Percentiles rank a stretch among this genome's conserved stretches.
These are phyloP conservation scores for Melanotaenia nigrans DNA, from an alignment of 2,797 vertebrate genomes.

Conservation along the genomic window DNA sequence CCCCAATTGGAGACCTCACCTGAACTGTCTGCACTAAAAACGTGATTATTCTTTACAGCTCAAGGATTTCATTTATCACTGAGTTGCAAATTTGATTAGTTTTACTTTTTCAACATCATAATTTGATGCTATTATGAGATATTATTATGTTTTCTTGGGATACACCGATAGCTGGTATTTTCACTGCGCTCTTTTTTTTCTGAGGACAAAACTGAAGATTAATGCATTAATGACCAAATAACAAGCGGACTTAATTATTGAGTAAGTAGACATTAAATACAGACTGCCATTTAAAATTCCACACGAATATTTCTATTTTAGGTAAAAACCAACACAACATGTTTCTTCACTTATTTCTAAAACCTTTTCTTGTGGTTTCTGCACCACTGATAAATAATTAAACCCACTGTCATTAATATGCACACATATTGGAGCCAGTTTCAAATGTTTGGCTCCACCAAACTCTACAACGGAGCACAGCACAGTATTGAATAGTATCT, in stretches of 20 bases:
- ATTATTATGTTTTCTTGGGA: too few relatives aligned
- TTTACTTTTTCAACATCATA: background rate
- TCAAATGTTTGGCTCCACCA: constrained; percentile 1
- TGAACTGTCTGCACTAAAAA: too few relatives aligned
- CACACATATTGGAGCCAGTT: constrained; percentile 3
- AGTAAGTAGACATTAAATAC: too few relatives aligned
- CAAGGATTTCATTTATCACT: too few relatives aligned
- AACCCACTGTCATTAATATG: background rate
- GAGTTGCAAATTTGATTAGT: too few relatives aligned
- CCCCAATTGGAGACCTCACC: too few relatives aligned
- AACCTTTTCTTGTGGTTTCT: background rate
- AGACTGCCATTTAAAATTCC: background rate
- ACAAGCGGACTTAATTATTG: background rate
- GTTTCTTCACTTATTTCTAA: background rate
- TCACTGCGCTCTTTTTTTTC: background rate
- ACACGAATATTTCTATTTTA: background rate
- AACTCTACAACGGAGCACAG: constrained; percentile 42
- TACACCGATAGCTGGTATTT: background rate
- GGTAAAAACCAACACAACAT: background rate
- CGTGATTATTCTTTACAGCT: too few relatives aligned
- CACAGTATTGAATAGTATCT: constrained; percentile 69
- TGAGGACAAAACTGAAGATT: background rate
- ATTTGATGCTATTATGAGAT: background rate
- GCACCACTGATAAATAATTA: constrained; percentile 4
- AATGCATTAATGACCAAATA: background rate